Conservation (phyloP, 2,797 vertebrate genomes). For the Myotis pilosus region DNA sequence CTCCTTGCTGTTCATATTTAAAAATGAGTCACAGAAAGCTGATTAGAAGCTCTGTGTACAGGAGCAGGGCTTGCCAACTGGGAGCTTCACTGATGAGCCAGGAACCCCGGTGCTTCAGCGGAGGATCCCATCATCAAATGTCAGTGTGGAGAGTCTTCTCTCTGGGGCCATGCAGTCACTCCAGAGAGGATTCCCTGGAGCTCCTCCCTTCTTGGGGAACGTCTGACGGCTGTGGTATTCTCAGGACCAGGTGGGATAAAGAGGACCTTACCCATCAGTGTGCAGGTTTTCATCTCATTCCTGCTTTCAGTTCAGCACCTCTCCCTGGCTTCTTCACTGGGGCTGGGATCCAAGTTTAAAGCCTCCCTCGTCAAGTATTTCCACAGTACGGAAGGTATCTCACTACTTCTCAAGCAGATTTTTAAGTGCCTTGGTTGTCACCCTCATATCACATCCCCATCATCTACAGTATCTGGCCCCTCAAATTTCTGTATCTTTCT, state of each 20-base stretch:
- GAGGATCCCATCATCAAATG: background rate
- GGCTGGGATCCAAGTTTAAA: background rate
- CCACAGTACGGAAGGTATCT: background rate
- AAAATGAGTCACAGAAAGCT: background rate
- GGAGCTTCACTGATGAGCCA: background rate
- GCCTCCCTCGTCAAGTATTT: background rate
- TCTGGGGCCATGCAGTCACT: background rate
- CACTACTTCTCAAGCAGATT: background rate
- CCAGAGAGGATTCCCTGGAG: background rate
- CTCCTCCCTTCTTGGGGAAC: background rate
- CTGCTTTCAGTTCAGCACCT: background rate
- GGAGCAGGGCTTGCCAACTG: background rate
- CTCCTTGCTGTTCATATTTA: conserved; percentile 1
- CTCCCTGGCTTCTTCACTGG: background rate
- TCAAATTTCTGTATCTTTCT: conserved; percentile 7
- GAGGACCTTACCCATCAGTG: background rate
- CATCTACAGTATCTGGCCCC: background rate
- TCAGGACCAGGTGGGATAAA: background rate
- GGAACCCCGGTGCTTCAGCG: background rate
- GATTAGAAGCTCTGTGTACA: background rate
- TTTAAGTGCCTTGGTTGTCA: background rate
- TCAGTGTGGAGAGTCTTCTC: background rate
- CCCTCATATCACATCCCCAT: background rate
- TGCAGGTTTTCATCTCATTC: background rate
- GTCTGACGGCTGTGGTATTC: background rate